Evolutionary conservation across 2,797 vertebrate genomes (phyloP).

Genomic region (Cuculus canorus): DNA sequence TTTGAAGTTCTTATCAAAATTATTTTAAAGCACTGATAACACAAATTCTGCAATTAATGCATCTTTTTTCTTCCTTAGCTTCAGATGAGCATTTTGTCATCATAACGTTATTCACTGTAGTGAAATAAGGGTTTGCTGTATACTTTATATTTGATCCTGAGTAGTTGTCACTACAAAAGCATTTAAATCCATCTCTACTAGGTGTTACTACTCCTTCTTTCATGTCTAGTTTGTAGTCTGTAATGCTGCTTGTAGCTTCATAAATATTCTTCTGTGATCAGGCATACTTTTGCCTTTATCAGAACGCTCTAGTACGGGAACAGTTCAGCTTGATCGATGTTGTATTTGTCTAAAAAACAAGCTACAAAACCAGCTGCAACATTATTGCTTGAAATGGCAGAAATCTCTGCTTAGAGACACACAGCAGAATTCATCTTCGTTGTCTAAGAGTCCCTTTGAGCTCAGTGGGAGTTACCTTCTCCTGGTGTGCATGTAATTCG

Average conservation of each 20-base stretch:
- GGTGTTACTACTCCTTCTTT: not conserved
- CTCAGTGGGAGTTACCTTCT: not conserved
- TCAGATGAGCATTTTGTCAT: not conserved
- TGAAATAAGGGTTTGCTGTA: not conserved
- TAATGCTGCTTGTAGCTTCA: not conserved
- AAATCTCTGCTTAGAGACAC: not conserved
- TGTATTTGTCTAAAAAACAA: not conserved
- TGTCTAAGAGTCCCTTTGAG: not conserved
- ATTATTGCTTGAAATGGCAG: not conserved
- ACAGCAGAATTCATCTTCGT: not conserved
- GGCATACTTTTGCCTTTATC: not conserved
- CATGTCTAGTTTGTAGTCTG: not conserved
- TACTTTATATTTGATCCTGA: not conserved
- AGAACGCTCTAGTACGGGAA: not conserved
- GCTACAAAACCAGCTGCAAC: not conserved
- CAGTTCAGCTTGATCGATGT: not conserved
- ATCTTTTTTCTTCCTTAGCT: not conserved
- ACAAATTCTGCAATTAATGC: not conserved
- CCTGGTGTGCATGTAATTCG: not conserved
- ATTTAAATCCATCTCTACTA: not conserved
- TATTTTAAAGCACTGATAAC: not conserved
- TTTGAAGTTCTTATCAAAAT: not conserved
- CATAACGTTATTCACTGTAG: not conserved
- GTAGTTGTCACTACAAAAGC: not conserved
- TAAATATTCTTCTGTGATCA: not conserved